Conservation (phyloP, 2,797 vertebrate genomes). For the Eutrigla gurnardus region DNA sequence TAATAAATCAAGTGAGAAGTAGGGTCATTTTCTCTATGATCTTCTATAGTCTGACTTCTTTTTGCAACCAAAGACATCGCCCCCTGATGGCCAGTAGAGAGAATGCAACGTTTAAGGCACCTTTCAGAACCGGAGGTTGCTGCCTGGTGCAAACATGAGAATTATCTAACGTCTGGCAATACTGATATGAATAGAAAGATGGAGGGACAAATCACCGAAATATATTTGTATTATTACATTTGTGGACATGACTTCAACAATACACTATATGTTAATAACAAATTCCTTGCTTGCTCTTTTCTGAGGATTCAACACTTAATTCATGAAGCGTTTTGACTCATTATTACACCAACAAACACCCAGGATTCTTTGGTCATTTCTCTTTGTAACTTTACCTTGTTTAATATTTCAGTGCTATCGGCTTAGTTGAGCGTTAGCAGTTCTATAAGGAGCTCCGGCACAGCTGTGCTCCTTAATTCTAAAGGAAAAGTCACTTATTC, state of each 20-base stretch:
- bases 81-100: neutral
- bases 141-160: neutral
- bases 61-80: neutral
- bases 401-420: neutral
- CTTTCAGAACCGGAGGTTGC: neutral
- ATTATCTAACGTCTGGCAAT: neutral
- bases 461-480: constrained; percentile 3
- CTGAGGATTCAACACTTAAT: neutral
- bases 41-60: too few species aligned
- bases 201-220: neutral
- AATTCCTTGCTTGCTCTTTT: neutral
- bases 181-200: neutral
- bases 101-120: neutral
- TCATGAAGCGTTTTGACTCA: neutral
- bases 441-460: neutral
- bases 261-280: neutral
- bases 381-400: neutral
- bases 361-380: neutral
- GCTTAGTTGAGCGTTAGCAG: constrained; percentile 1
- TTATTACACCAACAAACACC: neutral
- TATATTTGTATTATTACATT: neutral
- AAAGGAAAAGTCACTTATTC: neutral
- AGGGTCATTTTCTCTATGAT: too few species aligned
- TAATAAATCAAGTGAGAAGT: too few species aligned
- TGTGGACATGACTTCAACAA: neutral